Evolutionary conservation across 1,140 invertebrate genomes (phyloP), one percentile per base, ranked within the genome.

Genomic region (Papilio aristodemus): DNA sequence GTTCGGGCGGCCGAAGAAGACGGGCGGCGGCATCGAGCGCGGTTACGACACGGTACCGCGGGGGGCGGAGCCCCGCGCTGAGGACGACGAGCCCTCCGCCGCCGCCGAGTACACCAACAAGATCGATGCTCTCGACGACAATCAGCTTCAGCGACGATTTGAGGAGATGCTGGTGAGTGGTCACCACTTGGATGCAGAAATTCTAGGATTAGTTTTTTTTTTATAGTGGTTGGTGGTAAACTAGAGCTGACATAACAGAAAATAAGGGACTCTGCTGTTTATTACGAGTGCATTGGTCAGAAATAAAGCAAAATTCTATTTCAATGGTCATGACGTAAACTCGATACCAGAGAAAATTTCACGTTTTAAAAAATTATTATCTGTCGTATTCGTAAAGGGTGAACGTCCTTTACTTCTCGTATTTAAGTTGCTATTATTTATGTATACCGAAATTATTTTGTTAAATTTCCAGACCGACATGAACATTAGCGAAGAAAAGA

Each of bases 401-500:
- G 46, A 54, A 54, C 11, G 46, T 14, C 10, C 19, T 13, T 4
- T 13, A 11, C 19, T 54, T 54, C 22, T 50, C 11, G 3, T 50
- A 3, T 50, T 22, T 14, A 7, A 5, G 2, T 5, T 17, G n/a
- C 7, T 32, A 32, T 5, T 43, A 14, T 14, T 41, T 17, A 43
- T 17, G n/a, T 43, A 4, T 14, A 43, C 14, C 6, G 6, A 32
- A 8, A 14, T 14, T 19, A 43, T 8, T 14, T 22, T 10, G 8
- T 54, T 54, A 57, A 68, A n/a, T 77, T 90, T 86, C 50, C 86
- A 92, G 91, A 83, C 96, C 81, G 97, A 98, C 84, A 97, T 97
- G 97, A 98, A 98, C 91, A 91, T 98, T 63, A 94, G 94, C 0
- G 96, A 97, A 72, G 96, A 97, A 79, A 97, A 97, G 84, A 97